Conservation (phyloP, 1,140 invertebrate genomes). For the Arion vulgaris region DNA sequence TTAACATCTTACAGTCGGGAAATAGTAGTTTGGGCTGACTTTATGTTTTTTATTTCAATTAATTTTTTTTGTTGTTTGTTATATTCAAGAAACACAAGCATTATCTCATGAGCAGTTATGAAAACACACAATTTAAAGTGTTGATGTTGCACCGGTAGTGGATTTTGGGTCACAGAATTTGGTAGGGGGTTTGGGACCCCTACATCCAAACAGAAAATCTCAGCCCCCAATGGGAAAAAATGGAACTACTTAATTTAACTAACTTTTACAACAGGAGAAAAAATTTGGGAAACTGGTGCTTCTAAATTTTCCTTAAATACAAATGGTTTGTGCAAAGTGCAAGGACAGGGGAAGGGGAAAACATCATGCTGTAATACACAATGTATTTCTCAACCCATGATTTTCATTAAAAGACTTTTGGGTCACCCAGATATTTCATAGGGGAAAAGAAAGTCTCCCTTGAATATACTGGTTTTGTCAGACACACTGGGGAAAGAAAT, state of each 20-base stretch:
- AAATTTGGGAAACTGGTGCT: slow-evolving; percentile 54
- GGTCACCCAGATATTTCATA: slow-evolving; percentile 85
- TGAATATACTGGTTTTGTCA: slow-evolving; percentile 60
- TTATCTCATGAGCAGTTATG: too few species aligned
- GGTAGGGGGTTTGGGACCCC: too few species aligned
- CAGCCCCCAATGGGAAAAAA: slow-evolving; percentile 52
- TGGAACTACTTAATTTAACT: slow-evolving; percentile 61
- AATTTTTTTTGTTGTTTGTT: too few species aligned
- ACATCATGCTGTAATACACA: slow-evolving; percentile 72
- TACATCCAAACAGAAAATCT: slow-evolving; percentile 59
- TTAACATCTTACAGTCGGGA: too few species aligned
- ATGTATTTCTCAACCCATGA: slow-evolving; percentile 83
- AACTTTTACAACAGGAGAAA: slow-evolving; percentile 51
- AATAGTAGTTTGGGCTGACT: too few species aligned
- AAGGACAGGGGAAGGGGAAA: slow-evolving; percentile 48
- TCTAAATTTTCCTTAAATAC: slow-evolving; percentile 59
- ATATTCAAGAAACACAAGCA: too few species aligned
- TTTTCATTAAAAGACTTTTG: slow-evolving; percentile 73
- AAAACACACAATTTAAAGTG: too few species aligned
- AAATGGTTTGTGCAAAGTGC: slow-evolving; percentile 38
- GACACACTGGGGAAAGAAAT: slow-evolving; percentile 44
- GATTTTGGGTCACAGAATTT: too few species aligned
- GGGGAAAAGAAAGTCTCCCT: slow-evolving; percentile 80
- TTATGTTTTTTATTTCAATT: too few species aligned
- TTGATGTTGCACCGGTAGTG: slow-evolving; percentile 33